Conservation (phyloP, 2,888 invertebrate species). For the Stegophylla sp. region DNA sequence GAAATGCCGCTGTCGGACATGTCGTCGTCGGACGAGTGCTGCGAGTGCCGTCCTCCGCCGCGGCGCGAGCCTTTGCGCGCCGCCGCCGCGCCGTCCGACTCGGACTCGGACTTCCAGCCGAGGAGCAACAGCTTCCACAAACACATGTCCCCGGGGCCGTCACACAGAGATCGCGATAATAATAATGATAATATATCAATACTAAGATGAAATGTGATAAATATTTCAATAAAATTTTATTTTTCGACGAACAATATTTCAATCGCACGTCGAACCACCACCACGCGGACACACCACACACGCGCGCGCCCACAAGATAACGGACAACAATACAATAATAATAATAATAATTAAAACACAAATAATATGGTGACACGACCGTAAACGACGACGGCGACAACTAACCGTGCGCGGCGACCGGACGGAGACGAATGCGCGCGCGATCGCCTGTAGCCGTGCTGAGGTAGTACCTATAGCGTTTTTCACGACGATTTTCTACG, state of each 20-base stretch:
- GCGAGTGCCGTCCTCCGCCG: background rate
- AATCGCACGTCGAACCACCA: too few species aligned
- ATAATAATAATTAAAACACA: too few species aligned
- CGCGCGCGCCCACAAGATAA: too few species aligned
- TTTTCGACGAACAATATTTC: too few species aligned
- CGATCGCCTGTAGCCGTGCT: background rate
- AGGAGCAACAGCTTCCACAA: constrained; percentile 34
- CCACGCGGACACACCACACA: too few species aligned
- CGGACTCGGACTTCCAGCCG: constrained; percentile 14
- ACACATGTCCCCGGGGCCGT: constrained; percentile 9
- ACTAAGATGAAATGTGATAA: too few species aligned
- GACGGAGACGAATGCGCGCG: constrained; percentile 25
- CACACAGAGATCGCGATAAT: too few species aligned
- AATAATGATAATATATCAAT: too few species aligned
- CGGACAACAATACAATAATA: too few species aligned
- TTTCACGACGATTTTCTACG: constrained; percentile 12
- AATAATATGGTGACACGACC: too few species aligned
- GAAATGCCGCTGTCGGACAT: constrained; percentile 47
- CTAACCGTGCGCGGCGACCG: background rate
- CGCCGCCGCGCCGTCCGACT: background rate
- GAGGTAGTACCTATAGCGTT: background rate
- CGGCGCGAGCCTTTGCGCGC: background rate
- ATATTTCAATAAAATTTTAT: too few species aligned
- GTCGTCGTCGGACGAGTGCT: background rate
- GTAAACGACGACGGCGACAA: background rate